Evolutionary conservation across 2,797 vertebrate genomes (phyloP), one percentile per base, ranked within the genome.

Genomic region (Arctocebus calabarensis): DNA sequence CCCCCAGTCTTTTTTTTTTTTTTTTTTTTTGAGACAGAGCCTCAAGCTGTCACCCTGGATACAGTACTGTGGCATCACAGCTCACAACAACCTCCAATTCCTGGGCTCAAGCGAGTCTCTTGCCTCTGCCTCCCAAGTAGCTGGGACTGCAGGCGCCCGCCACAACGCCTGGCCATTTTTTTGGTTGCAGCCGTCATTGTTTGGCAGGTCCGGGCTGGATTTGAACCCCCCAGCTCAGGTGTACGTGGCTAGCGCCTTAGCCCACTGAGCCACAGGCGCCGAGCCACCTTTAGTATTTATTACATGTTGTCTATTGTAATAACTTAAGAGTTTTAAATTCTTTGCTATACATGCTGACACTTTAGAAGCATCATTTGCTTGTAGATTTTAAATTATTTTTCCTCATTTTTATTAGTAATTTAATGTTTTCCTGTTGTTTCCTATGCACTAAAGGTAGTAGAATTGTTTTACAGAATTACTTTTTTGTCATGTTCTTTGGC

Each of bases 251-350:
- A n/a, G n/a, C n/a, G n/a, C n/a, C n/a, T n/a, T n/a, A n/a, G n/a
- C n/a, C n/a, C n/a, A n/a, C n/a, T n/a, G n/a, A n/a, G n/a, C n/a
- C n/a, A n/a, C n/a, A n/a, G n/a, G n/a, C n/a, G n/a, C 48, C 16
- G 48, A 52, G 48, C 37, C 71, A 22, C 71, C 48, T 77, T 84
- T 52, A 52, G 57, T 93, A 48, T 82, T 74, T 81, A 4, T 81
- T 19, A 66, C 1, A 40, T 12, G 4, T 75, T 82, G 6, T 77
- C 13, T 52, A 57, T 68, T 52, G 25, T 34, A 34, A 75, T 40
- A 86, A 90, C 19, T 57, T 74, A 57, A 64, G 16, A 68, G 11
- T 84, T 88, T 77, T 23, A 71, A 91, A 48, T 64, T 57, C 5
- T 90, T 81, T 87, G 43, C 17, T 55, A 29, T 32, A 10, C 59